Evolutionary conservation across 1,140 invertebrate species (phyloP).

Genomic region (Nixonia krombeini): DNA sequence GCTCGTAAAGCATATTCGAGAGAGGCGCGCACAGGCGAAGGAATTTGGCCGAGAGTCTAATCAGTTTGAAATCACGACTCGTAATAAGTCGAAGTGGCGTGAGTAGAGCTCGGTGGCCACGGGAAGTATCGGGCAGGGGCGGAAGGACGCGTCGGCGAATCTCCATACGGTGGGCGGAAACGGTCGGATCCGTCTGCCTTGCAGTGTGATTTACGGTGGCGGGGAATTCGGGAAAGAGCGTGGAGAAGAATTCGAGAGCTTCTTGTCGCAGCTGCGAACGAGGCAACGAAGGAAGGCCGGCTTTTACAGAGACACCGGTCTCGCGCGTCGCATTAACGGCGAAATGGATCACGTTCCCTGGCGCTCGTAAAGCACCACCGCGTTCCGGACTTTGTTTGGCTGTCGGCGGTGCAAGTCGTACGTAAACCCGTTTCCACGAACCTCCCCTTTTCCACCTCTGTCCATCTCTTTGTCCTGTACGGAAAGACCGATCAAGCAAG

Average conservation of each 20-base stretch:
- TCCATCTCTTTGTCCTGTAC: no score
- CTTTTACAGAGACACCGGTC: conserved; percentile 54
- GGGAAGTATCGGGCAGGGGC: neutral
- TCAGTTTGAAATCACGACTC: no score
- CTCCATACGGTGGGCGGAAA: neutral
- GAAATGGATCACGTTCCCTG: conserved; percentile 61
- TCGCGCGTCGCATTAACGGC: conserved; percentile 58
- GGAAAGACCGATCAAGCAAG: conserved; percentile 25
- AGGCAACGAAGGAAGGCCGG: neutral
- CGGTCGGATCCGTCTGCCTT: neutral
- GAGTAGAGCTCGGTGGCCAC: neutral
- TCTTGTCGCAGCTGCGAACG: neutral
- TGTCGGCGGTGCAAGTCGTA: conserved; percentile 39
- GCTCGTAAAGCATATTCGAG: no score
- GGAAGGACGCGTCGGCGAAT: neutral
- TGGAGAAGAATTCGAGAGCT: no score
- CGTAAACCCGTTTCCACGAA: conserved; percentile 44
- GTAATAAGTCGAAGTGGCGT: no score
- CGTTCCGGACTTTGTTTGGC: conserved; percentile 59
- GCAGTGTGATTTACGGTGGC: neutral
- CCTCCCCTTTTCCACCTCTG: conserved; percentile 1
- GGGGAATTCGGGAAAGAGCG: neutral
- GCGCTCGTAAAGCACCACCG: conserved; percentile 64
- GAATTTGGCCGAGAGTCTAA: no score
- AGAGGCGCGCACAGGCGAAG: no score